Base-by-base conservation (phyloP, 53 echinoderm and acorn worm species). In the Pentamera pediparva region DNA sequence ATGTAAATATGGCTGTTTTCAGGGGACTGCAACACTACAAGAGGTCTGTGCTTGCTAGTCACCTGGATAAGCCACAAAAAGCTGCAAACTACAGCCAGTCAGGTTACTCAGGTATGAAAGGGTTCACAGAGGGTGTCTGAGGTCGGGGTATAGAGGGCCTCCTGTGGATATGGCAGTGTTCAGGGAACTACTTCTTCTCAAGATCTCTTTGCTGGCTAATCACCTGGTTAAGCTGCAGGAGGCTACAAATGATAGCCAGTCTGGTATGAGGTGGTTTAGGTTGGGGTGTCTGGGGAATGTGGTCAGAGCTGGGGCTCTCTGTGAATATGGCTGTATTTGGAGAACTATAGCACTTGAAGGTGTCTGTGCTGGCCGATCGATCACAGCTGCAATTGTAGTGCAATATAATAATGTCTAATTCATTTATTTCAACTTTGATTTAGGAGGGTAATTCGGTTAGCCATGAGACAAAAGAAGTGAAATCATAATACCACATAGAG, bases 101-200 rank as follows among this genome's bases (percentile, higher is more conserved):
- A 81, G n/a, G n/a, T 81, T 92, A 10, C 92, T 89, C 77, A 89
- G 89, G 93, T 89, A 79, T 31, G 70, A 45, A 30, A 27, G 10
- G 45, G 10, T 45, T 12, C 10, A 10, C 17, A 17, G 45, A 12
- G 45, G n/a, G n/a, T n/a, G n/a, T n/a, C n/a, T n/a, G n/a, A n/a
- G n/a, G n/a, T n/a, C n/a, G n/a, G n/a, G n/a, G n/a, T 92, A 1
- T 88, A n/a, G n/a, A 62, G 93, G 89, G 51, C n/a, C n/a, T n/a
- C n/a, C n/a, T n/a, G n/a, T n/a, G n/a, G n/a, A 92, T 80, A 92
- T 89, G 89, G 92, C 89, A 2, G 89, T 92, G 13, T 92, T 92
- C 80, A 76, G 92, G 4, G 88, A 92, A 77, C 80, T 92, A 4
- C 80, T 92, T 13, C 92, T 82, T 34, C 85, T 92, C 83, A 92